Percentiles rank a stretch among this genome's conserved stretches.
Evolutionary conservation across 2,113 vertebrate species (phyloP).

Genomic region (Amblyornis subalaris): DNA sequence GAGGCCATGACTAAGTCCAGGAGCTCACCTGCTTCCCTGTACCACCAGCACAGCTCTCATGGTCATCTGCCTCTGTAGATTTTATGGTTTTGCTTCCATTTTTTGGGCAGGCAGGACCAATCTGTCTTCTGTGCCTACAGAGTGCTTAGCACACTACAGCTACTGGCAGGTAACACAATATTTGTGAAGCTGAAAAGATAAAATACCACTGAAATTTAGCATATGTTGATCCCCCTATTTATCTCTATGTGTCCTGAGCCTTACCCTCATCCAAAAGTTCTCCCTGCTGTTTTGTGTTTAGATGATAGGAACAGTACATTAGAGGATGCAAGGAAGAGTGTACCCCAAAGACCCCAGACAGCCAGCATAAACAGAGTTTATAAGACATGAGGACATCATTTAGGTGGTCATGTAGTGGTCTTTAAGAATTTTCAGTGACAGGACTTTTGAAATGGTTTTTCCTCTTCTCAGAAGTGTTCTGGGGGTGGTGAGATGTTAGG

Average conservation of each 20-base stretch:
- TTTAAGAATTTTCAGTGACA: fast-evolving
- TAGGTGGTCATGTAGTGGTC: neutral
- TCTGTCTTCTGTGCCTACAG: neutral
- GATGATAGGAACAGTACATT: neutral
- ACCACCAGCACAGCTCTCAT: neutral
- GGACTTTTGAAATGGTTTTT: neutral
- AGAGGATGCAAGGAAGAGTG: neutral
- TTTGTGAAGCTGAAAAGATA: neutral
- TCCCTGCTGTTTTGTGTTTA: neutral
- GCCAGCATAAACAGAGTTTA: neutral
- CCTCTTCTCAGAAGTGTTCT: neutral
- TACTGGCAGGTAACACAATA: neutral
- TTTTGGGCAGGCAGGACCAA: neutral
- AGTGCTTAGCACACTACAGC: neutral
- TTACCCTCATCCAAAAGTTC: neutral
- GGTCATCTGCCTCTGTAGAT: neutral
- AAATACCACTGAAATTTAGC: neutral
- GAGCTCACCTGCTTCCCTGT: neutral
- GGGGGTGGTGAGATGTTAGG: neutral
- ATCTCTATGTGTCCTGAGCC: neutral
- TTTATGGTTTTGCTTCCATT: neutral
- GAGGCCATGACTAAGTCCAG: neutral
- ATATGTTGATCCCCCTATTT: fast-evolving
- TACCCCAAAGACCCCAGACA: neutral
- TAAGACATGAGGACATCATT: neutral